Percentiles rank a stretch among this genome's conserved stretches.
phyloP scores from a whole-genome alignment of 2,888 invertebrate genomes.

The Tetranychus piercei region DNA sequence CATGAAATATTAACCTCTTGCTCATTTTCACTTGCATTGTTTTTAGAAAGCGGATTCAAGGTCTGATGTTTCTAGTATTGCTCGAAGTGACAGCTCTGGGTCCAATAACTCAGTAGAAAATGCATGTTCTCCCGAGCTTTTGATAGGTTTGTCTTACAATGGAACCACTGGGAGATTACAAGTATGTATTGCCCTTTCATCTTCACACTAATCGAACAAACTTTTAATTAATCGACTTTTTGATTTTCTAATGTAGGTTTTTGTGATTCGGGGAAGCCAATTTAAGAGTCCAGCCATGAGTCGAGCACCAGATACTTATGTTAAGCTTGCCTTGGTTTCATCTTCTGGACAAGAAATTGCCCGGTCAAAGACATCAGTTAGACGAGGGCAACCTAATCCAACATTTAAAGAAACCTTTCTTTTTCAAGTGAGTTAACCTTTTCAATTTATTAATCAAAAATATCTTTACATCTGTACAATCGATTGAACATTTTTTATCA shows the following conservation, averaged over 20 bases:
- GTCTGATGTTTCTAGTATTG: constrained; percentile 52
- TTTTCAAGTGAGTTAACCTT: constrained; percentile 51
- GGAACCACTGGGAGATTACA: constrained; percentile 80
- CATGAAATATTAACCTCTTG: background rate
- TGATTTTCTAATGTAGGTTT: background rate
- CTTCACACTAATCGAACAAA: background rate
- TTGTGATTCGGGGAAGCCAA: constrained; percentile 19
- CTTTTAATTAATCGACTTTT: background rate
- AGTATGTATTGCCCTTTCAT: constrained; percentile 34
- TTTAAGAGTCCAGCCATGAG: constrained; percentile 38
- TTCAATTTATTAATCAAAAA: background rate
- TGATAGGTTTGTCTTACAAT: constrained; percentile 74
- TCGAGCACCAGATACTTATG: constrained; percentile 77
- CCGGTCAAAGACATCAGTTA: constrained; percentile 72
- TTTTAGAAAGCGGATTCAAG: constrained; percentile 35
- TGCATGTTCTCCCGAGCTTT: constrained; percentile 73
- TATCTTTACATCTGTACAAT: background rate
- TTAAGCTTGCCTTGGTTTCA: constrained; percentile 73
- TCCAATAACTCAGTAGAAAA: constrained; percentile 64
- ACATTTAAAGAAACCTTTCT: constrained; percentile 87
- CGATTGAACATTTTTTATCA: background rate
- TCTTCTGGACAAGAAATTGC: constrained; percentile 83
- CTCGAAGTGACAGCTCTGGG: constrained; percentile 77
- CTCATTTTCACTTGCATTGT: background rate
- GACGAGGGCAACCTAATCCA: constrained; percentile 82